A percentile compares a stretch with the other conserved stretches of the same genome.
These are phyloP conservation scores for Berghia stephanieae DNA, from an alignment of 1,140 invertebrate species.

Conservation along the genomic window DNA sequence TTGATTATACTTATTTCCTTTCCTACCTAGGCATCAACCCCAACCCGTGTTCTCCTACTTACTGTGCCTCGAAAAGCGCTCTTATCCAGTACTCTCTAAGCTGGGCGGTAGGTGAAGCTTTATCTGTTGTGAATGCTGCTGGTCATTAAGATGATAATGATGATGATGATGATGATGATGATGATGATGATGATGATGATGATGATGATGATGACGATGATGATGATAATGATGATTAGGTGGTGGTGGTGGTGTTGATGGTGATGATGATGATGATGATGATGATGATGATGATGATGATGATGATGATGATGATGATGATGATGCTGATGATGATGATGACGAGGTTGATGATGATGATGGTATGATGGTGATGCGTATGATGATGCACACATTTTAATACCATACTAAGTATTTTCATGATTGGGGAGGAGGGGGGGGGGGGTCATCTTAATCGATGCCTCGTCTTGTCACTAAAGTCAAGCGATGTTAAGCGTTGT, in stretches of 20 bases:
- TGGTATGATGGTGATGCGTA: too few species aligned
- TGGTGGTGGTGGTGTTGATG: too few species aligned
- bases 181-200: slow-evolving; percentile 2
- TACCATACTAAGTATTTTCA: too few species aligned
- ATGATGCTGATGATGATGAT: not conserved
- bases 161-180: slow-evolving; percentile 2
- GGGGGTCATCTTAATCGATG: too few species aligned
- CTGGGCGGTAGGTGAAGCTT: slow-evolving; percentile 39
- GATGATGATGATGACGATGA: slow-evolving; percentile 2
- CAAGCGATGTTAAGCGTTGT: too few species aligned
- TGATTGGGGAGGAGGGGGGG: too few species aligned
- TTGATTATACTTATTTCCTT: not conserved
- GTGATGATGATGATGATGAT: slow-evolving; percentile 2
- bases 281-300: slow-evolving; percentile 2
- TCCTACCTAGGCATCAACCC: slow-evolving; percentile 39
- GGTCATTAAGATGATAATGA: not conserved
- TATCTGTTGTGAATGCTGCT: not conserved
- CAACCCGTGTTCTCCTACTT: slow-evolving; percentile 42
- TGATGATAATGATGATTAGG: slow-evolving; percentile 2
- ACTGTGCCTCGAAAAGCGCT: slow-evolving; percentile 44
- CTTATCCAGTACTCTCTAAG: slow-evolving; percentile 40
- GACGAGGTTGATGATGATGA: not conserved
- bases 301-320: slow-evolving; percentile 2
- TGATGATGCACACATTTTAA: too few species aligned
- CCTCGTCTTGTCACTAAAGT: too few species aligned